Evolutionary conservation across 1,140 invertebrate species (phyloP), one percentile per base, ranked within the genome.

Genomic region (Metaphire vulgaris): DNA sequence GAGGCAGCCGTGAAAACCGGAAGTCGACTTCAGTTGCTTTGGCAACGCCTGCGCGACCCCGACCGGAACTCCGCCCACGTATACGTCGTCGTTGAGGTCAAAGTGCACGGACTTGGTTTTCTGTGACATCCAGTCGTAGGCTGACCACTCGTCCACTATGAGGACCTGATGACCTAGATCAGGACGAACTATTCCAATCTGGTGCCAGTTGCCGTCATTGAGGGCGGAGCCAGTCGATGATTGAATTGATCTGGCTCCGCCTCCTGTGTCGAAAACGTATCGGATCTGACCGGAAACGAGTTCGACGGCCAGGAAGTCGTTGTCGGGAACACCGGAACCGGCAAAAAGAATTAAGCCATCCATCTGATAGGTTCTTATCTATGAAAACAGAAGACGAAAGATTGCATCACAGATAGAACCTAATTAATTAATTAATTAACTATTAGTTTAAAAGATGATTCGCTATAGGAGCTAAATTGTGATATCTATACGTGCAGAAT

Each of bases 261-360:
- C 81, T 29, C 85, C 85, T 74, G 83, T 82, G 72, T 85, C 81
- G 77, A 83, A 85, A 1, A 83, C 74, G 78, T 84, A 85, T 69
- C 82, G 81, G 14, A 86, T 72, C 69, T 81, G 82, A 0, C 85
- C 84, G 30, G 79, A 78, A 16, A 79, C 78, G 41, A 86, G 74
- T 77, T 86, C 85, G 33, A 86, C 72, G 16, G 83, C 81, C 30
- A 86, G 76, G 77, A 85, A 86, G 74, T 86, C 85, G 26, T 81
- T 76, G 0, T 78, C 81, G 41, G 21, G 6, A 21, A 15, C 76
- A 74, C 41, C 41, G 41, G 41, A 56, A 12, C 6, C 21, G 6
- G 41, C 21, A 21, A 56, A 56, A 21, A 56, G 41, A 21, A 56
- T 21, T 21, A 56, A 21, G 6, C 41, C 41, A 21, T 56, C 41